These are phyloP conservation scores for Beroe ovata DNA, from an alignment of 37 sponge, comb jelly and placozoan species.

Conservation along the genomic window DNA sequence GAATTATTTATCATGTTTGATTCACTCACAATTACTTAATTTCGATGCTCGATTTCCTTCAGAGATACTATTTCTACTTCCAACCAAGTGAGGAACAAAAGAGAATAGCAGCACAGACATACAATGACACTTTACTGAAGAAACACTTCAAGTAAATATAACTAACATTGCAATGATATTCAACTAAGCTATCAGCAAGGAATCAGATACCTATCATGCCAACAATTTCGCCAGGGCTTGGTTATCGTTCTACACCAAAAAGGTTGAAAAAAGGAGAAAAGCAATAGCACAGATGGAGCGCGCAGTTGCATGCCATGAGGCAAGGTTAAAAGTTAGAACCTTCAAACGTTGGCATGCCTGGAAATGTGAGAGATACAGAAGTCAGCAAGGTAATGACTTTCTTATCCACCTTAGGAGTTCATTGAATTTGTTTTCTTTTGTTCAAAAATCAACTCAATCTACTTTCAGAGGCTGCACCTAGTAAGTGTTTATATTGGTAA, in stretches of 20 bases:
- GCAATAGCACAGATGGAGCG: neutral
- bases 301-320: conserved; percentile 2
- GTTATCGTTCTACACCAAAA: conserved; percentile 41
- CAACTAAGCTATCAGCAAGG: too few relatives aligned
- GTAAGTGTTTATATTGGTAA: conserved; percentile 46
- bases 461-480: conserved; percentile 51
- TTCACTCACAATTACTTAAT: too few relatives aligned
- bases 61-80: conserved; percentile 61
- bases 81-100: conserved; percentile 61
- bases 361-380: conserved; percentile 55
- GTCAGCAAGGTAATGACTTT: conserved; percentile 42
- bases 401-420: too few relatives aligned
- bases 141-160: conserved; percentile 50
- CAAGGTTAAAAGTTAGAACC: neutral
- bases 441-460: too few relatives aligned
- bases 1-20: too few relatives aligned
- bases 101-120: conserved; percentile 29
- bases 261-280: conserved; percentile 19
- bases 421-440: too few relatives aligned
- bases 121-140: conserved; percentile 32
- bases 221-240: conserved; percentile 23
- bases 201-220: too few relatives aligned
- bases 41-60: neutral
- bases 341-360: conserved; percentile 18
- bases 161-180: too few relatives aligned